Percentiles rank a stretch among this genome's conserved stretches.
phyloP scores from a whole-genome alignment of 2,113 vertebrate genomes.

The Corvus hawaiiensis region DNA sequence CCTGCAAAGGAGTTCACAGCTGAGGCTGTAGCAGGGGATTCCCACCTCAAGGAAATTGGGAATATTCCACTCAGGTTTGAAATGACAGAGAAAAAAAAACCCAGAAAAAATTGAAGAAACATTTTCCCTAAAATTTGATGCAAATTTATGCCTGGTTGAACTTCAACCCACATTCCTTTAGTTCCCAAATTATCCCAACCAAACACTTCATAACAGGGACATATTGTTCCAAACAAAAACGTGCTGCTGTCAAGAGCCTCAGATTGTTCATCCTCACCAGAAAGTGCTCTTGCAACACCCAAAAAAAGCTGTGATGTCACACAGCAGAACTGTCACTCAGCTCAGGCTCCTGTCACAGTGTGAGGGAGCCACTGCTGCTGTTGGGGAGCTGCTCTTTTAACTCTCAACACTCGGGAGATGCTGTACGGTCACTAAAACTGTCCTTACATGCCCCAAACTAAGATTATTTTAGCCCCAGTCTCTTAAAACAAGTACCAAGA shows the following conservation, averaged over 20 bases:
- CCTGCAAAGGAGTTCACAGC: background rate
- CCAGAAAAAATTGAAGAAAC: fast-evolving
- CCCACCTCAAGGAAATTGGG: background rate
- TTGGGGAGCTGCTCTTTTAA: background rate
- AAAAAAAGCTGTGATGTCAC: background rate
- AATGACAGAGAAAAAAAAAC: background rate
- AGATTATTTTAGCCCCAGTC: background rate
- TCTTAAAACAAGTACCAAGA: background rate
- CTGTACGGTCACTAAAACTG: background rate
- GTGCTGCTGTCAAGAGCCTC: background rate
- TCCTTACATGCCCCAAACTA: background rate
- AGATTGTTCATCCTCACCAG: background rate
- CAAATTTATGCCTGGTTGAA: constrained; percentile 52
- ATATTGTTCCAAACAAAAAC: constrained; percentile 7
- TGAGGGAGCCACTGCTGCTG: background rate
- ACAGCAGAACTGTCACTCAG: background rate
- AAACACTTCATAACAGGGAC: background rate
- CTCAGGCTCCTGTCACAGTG: background rate
- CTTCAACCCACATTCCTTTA: constrained; percentile 42
- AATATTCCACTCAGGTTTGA: background rate
- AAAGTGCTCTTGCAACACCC: background rate
- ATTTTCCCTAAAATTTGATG: background rate
- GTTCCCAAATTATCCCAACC: constrained; percentile 34
- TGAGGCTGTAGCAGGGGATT: background rate
- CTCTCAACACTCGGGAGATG: background rate